Evolutionary conservation across 2,888 invertebrate genomes (phyloP).

Genomic region (Cylloceria caligata): DNA sequence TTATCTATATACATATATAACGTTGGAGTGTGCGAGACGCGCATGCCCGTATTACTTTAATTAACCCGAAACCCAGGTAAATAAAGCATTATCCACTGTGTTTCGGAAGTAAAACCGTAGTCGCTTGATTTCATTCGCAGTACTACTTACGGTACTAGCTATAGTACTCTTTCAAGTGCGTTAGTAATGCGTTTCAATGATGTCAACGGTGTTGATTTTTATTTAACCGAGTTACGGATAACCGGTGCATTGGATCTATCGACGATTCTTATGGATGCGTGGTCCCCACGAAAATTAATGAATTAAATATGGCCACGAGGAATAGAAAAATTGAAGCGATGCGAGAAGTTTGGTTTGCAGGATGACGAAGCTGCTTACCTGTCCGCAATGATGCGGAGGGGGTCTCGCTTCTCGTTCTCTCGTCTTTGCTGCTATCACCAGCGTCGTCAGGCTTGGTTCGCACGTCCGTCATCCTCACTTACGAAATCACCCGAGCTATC

Average conservation of each 20-base stretch:
- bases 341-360: neutral
- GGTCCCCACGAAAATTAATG: neutral
- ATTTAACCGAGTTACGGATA: no score
- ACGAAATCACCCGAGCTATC: slow-evolving; percentile 13
- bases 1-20: slow-evolving; percentile 1
- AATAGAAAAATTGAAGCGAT: neutral
- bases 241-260: no score
- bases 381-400: slow-evolving; percentile 74
- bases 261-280: no score
- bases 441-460: slow-evolving; percentile 74
- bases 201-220: no score
- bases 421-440: slow-evolving; percentile 71
- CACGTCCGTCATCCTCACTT: slow-evolving; percentile 79
- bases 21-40: neutral
- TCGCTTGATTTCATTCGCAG: neutral
- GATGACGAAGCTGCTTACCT: slow-evolving; percentile 72
- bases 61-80: slow-evolving; percentile 50
- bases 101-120: neutral
- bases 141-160: neutral
- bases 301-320: neutral
- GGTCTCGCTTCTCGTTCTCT: slow-evolving; percentile 72
- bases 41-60: slow-evolving; percentile 38
- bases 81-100: slow-evolving; percentile 39
- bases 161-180: no score
- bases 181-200: no score